Conservation (phyloP, 2,797 vertebrate genomes). For the Cheirogaleus major region DNA sequence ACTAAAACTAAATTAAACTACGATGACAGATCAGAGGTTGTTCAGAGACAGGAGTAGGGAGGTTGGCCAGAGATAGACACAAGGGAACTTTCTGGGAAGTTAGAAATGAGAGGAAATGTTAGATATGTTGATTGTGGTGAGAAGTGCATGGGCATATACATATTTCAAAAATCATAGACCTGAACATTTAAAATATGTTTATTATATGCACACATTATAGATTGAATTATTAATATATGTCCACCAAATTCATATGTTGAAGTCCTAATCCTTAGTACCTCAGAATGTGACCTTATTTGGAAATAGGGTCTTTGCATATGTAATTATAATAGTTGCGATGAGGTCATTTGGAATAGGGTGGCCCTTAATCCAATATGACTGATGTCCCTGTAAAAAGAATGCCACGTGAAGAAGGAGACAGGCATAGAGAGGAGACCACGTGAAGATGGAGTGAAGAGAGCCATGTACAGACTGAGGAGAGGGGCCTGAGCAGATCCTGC, state of each 20-base stretch:
- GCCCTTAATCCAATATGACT: not conserved
- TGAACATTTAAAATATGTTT: not conserved
- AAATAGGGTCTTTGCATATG: not conserved
- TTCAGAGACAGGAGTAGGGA: not conserved
- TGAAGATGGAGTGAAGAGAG: not conserved
- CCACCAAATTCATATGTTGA: not conserved
- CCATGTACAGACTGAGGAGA: not conserved
- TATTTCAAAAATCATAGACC: not conserved
- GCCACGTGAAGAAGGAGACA: accelerated
- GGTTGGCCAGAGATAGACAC: not conserved
- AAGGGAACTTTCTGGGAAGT: not conserved
- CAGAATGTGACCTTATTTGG: not conserved
- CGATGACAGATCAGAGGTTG: not conserved
- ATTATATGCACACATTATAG: not conserved
- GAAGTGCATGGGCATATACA: too few relatives aligned
- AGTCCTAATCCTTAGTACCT: not conserved
- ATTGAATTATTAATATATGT: not conserved
- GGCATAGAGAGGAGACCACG: not conserved
- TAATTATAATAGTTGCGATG: not conserved
- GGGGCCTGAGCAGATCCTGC: not conserved
- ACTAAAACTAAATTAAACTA: not conserved
- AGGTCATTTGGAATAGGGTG: not conserved
- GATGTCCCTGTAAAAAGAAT: not conserved
- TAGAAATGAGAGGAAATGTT: not conserved
- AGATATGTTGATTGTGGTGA: not conserved